Percentiles rank a stretch among this genome's conserved stretches.
phyloP scores from a whole-genome alignment of 2,888 invertebrate species.

The Hydroisotoma schaefferi region DNA sequence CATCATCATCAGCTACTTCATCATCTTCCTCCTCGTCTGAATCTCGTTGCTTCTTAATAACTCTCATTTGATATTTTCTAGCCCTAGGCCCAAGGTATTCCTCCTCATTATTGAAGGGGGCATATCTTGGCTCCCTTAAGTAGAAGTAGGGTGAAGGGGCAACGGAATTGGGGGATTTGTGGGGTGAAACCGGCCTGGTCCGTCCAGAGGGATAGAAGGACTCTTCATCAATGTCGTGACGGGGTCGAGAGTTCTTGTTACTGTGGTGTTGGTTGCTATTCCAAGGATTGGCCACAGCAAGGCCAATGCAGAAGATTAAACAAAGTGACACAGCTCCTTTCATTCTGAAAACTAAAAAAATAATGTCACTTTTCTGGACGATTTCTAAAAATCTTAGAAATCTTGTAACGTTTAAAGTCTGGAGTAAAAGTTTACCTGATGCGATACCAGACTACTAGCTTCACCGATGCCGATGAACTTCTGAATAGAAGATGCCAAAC shows the following conservation, averaged over 20 bases:
- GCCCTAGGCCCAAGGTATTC: conserved; percentile 20
- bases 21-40: conserved; percentile 7
- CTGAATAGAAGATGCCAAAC: not conserved
- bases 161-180: not conserved
- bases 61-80: too few species aligned
- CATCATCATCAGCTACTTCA: conserved; percentile 16
- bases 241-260: not conserved
- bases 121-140: not conserved
- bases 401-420: too few species aligned
- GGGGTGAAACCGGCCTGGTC: not conserved
- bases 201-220: not conserved
- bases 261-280: too few species aligned
- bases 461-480: not conserved
- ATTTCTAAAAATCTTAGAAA: too few species aligned
- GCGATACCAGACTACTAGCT: not conserved
- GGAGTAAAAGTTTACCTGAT: too few species aligned
- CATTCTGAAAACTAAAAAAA: conserved; percentile 1
- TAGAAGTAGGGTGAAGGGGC: not conserved
- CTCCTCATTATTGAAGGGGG: not conserved
- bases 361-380: not conserved
- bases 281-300: not conserved
- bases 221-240: not conserved
- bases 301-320: not conserved
- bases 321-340: not conserved
- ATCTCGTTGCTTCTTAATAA: too few species aligned